phyloP scores from a whole-genome alignment of 1,140 invertebrate genomes.

The Lordiphosa mommai region DNA sequence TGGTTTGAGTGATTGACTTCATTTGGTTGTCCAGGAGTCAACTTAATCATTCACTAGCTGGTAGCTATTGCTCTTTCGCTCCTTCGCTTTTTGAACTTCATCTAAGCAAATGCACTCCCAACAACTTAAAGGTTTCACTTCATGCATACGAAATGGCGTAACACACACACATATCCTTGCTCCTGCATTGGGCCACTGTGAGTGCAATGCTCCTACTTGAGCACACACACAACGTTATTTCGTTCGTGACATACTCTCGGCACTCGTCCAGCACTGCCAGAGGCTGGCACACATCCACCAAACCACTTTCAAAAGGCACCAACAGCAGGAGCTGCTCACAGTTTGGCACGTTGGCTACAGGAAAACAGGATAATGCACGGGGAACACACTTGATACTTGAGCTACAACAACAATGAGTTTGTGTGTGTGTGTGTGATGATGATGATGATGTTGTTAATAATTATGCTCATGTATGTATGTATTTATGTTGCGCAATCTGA shows the following conservation, averaged over 20 bases:
- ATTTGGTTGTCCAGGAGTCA: slow-evolving; percentile 7
- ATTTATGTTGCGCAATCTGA: slow-evolving; percentile 58
- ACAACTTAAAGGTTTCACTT: slow-evolving; percentile 67
- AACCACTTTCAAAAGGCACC: not conserved
- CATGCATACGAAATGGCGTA: slow-evolving; percentile 57
- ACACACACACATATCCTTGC: slow-evolving; percentile 17
- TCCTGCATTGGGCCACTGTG: slow-evolving; percentile 38
- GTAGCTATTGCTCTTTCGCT: not conserved
- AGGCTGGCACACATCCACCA: slow-evolving; percentile 31
- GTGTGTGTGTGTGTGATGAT: slow-evolving; percentile 29
- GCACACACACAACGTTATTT: slow-evolving; percentile 7
- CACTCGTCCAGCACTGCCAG: slow-evolving; percentile 30
- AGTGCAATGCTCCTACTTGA: slow-evolving; percentile 75
- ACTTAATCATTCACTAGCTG: slow-evolving; percentile 3
- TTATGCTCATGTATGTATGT: slow-evolving; percentile 29
- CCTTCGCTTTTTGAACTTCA: slow-evolving; percentile 38
- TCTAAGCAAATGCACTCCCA: slow-evolving; percentile 55
- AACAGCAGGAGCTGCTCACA: not conserved
- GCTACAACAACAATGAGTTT: slow-evolving; percentile 27
- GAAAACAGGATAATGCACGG: slow-evolving; percentile 9
- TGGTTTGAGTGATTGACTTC: slow-evolving; percentile 71
- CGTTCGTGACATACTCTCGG: slow-evolving; percentile 65
- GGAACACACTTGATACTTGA: slow-evolving; percentile 49
- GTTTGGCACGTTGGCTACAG: slow-evolving; percentile 51
- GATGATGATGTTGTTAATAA: slow-evolving; percentile 40